A percentile compares a stretch with the other conserved stretches of the same genome.
Evolutionary conservation across 2,888 invertebrate genomes (phyloP).

Genomic region (Pristionchus mayeri): DNA sequence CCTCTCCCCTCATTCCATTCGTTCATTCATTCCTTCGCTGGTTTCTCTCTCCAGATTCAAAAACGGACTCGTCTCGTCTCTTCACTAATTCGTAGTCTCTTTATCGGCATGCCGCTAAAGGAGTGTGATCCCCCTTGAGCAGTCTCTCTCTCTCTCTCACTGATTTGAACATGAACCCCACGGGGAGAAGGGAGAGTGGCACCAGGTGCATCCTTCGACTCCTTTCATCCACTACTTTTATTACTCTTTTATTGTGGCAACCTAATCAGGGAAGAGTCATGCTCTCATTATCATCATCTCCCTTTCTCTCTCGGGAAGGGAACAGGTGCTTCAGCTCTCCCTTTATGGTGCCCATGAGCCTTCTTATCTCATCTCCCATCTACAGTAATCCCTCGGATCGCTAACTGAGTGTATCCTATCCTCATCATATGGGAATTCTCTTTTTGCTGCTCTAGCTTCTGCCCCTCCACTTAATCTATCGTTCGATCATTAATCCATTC

Average conservation of each 20-base stretch:
- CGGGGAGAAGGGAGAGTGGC: constrained; percentile 4
- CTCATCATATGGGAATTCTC: background rate
- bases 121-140: background rate
- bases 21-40: background rate
- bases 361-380: constrained; percentile 9
- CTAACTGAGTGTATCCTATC: background rate
- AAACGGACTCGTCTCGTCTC: background rate
- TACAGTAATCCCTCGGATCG: constrained; percentile 3
- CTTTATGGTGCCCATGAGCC: constrained; percentile 35
- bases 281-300: constrained; percentile 16
- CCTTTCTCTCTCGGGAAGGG: background rate
- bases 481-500: constrained; percentile 39
- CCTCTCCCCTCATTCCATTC: no score
- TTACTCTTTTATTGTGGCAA: constrained; percentile 18
- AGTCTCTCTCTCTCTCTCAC: background rate
- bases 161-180: constrained; percentile 29
- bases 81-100: constrained; percentile 41
- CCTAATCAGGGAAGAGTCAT: constrained; percentile 21
- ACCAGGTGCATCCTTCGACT: constrained; percentile 1
- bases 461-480: constrained; percentile 20
- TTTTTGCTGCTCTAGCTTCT: background rate
- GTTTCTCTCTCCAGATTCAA: constrained; percentile 9
- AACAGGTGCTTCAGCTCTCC: constrained; percentile 40
- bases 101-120: constrained; percentile 44
- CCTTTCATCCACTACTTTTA: constrained; percentile 20